Base-by-base conservation (phyloP, 2,113 vertebrate species). In the Tenrec ecaudatus region DNA sequence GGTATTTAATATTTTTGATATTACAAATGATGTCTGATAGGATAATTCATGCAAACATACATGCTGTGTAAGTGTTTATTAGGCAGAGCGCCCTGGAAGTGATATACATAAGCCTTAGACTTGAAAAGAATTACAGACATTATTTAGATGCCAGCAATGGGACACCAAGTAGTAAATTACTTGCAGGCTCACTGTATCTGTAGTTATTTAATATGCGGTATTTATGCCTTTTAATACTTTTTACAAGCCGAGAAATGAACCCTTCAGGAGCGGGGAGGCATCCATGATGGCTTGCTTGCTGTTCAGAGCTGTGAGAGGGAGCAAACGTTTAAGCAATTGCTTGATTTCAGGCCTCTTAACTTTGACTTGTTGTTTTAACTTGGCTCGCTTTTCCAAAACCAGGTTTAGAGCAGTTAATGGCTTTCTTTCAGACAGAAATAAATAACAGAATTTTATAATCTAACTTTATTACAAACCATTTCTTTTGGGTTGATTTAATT, bases 361-460 rank as follows among this genome's bases (percentile, higher is more conserved):
- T 91, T 93, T 75, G 64, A 77, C 23, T 53, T 53, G 11, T 14
- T 14, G 47, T 53, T 77, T 90, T 92, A 43, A 43, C 38, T 94
- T 87, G 69, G 69, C 20, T 76, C 82, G 20, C 25, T 86, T 88
- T 85, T 85, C 36, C 83, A 82, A 93, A 89, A 15, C 75, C 20
- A 71, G 12, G 57, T 60, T 84, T 88, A 95, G 64, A 86, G n/a
- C 10, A 40, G 31, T 79, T 82, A 84, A n/a, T 91, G 23, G 4
- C 92, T 95, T 94, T 95, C 90, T 94, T 82, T 90, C 71, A 94
- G 43, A 92, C 66, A 90, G 82, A 95, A 80, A 62, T 23, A 64
- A 78, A 71, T 66, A 66, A 27, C 40, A 47, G 6, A 75, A 81
- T 62, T 47, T 81, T 25, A 60, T 93, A 71, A 82, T 90, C 19